These are phyloP conservation scores for Euwallacea similis DNA, from an alignment of 1,140 invertebrate genomes.

Conservation along the genomic window DNA sequence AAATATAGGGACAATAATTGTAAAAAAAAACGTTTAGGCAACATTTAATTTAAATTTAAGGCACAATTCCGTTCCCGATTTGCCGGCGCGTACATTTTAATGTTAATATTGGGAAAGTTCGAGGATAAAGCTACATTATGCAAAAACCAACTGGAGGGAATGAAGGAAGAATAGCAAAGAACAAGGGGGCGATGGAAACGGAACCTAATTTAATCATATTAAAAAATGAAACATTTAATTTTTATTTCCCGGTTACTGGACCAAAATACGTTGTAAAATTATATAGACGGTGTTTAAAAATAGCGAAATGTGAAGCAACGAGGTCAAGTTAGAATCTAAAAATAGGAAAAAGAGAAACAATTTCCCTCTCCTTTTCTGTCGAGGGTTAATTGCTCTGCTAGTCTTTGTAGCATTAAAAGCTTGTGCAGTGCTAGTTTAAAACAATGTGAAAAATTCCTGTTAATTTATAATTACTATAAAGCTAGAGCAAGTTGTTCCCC, in stretches of 20 bases:
- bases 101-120: constrained; percentile 44
- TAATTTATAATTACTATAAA: constrained; percentile 27
- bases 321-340: constrained; percentile 4
- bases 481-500: neutral
- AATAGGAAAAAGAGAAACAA: neutral
- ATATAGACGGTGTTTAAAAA: constrained; percentile 1
- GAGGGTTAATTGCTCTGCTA: neutral
- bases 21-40: constrained; percentile 38
- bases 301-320: neutral
- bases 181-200: constrained; percentile 41
- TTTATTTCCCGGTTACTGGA: constrained; percentile 15
- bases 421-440: constrained; percentile 21
- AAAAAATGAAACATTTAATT: constrained; percentile 38
- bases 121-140: constrained; percentile 39
- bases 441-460: constrained; percentile 31
- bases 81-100: constrained; percentile 39
- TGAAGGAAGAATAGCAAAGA: constrained; percentile 39
- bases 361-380: neutral
- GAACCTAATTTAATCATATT: constrained; percentile 43
- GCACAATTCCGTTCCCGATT: constrained; percentile 34
- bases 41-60: constrained; percentile 44
- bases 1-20: constrained; percentile 37
- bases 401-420: constrained; percentile 21
- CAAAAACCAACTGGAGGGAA: constrained; percentile 37
- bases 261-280: neutral